A percentile compares a stretch with the other conserved stretches of the same genome.
phyloP scores from a whole-genome alignment of 2,113 vertebrate genomes.

The Conger conger region DNA sequence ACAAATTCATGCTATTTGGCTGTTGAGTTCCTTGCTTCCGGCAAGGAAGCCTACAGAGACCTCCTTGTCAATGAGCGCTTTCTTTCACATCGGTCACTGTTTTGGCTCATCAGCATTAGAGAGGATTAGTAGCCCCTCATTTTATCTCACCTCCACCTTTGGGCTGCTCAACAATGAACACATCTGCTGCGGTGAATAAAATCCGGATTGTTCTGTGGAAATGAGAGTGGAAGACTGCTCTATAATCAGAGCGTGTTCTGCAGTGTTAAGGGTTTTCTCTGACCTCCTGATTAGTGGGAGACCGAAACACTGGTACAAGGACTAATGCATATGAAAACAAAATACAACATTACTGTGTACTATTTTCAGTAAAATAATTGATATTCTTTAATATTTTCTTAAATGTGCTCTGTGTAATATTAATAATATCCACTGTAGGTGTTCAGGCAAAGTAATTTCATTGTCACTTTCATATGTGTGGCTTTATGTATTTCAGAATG shows the following conservation, averaged over 20 bases:
- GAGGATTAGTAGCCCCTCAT: background rate
- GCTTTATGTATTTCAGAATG: background rate
- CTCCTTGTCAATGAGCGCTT: background rate
- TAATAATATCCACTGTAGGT: background rate
- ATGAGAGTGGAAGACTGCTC: background rate
- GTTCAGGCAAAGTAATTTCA: background rate
- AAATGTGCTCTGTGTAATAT: too few species aligned
- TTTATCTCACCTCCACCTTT: background rate
- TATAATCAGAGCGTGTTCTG: background rate
- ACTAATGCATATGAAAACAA: background rate
- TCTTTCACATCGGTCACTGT: background rate
- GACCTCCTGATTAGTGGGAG: background rate
- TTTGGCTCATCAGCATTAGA: background rate
- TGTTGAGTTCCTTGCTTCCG: background rate
- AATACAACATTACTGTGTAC: background rate
- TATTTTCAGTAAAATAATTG: too few species aligned
- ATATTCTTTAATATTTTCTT: background rate
- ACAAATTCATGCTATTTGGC: conserved; percentile 50
- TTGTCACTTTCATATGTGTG: background rate
- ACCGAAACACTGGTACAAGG: background rate
- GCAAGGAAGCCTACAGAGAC: background rate
- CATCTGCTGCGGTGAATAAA: background rate
- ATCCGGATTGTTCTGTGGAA: background rate
- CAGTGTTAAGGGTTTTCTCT: background rate
- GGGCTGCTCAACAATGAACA: background rate